Base-by-base conservation (phyloP, 2,113 vertebrate species). In the Bolborhynchus lineola region DNA sequence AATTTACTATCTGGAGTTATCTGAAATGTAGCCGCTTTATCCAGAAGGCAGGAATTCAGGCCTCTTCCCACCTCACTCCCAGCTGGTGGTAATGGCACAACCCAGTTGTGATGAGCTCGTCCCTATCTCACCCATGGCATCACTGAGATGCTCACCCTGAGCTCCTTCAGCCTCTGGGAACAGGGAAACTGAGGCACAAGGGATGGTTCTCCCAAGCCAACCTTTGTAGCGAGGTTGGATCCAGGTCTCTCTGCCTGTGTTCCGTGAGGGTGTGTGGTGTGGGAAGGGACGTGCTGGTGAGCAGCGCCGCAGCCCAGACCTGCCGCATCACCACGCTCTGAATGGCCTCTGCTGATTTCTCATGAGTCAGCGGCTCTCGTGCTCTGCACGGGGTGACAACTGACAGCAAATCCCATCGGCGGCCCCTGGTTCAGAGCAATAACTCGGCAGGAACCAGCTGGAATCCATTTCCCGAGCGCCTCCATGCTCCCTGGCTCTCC, bases 1-100 rank as follows among this genome's bases (percentile, higher is more conserved):
- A 98, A 98, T 98, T 97, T 98, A 98, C 97, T 97, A 95, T 98
- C 97, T 96, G 71, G 94, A 97, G 97, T 97, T 91, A 97, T 97
- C 97, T 97, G 94, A 97, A 95, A 97, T 16, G 87, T 84, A 95
- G 94, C 95, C 41, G 7, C 93, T 98, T 86, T 39, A 93, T 97
- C 97, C 82, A 28, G 63, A 50, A 37, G 72, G 63, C 95, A 74
- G 90, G 82, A 89, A 92, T 97, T 97, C 3, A 19, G 83, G 72
- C 42, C 26, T 44, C 25, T 49, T 67, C 76, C n/a, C 1, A 15
- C 6, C 57, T 75, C 2, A 1, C 72, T 70, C 68, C 41, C 3
- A 11, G 49, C 80, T 2, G 7, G 29, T 5, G 60, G 55, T 1
- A 10, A 57, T 31, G 31, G 35, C 81, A 42, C 23, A 9, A 37